Conservation (phyloP, 2,888 invertebrate species). For the Blomia tropicalis region DNA sequence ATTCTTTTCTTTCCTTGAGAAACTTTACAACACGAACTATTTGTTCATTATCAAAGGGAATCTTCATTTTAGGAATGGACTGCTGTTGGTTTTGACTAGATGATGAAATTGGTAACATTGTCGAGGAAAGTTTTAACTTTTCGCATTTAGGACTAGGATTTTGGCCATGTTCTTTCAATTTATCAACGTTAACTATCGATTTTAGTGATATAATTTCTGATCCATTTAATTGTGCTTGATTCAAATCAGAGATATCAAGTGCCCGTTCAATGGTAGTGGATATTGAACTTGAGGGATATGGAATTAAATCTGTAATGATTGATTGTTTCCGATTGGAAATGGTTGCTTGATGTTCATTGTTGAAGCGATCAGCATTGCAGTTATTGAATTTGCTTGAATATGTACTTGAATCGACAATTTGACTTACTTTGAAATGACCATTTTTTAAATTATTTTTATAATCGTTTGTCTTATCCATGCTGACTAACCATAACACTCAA, state of each 20-base stretch:
- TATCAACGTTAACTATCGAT: neutral
- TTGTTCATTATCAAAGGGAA: neutral
- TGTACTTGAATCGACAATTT: neutral
- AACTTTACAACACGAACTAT: neutral
- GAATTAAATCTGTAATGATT: slow-evolving; percentile 8
- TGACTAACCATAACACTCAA: neutral
- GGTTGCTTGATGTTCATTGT: neutral
- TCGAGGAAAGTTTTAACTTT: neutral
- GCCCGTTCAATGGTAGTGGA: slow-evolving; percentile 5
- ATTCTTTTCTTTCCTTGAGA: neutral
- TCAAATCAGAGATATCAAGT: neutral
- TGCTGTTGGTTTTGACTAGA: slow-evolving; percentile 4
- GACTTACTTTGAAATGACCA: neutral
- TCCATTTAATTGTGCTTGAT: neutral
- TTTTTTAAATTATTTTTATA: neutral
- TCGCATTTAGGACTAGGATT: neutral
- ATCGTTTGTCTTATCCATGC: neutral
- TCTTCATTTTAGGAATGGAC: neutral
- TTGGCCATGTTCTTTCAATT: neutral
- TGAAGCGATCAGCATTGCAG: neutral
- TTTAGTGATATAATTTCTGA: neutral
- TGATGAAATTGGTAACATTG: too few species aligned
- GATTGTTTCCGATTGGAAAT: neutral
- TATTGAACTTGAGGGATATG: slow-evolving; percentile 7
- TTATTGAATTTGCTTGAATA: neutral